Evolutionary conservation across 2,888 invertebrate species (phyloP).

Genomic region (Pollenia griseotomentosa): DNA sequence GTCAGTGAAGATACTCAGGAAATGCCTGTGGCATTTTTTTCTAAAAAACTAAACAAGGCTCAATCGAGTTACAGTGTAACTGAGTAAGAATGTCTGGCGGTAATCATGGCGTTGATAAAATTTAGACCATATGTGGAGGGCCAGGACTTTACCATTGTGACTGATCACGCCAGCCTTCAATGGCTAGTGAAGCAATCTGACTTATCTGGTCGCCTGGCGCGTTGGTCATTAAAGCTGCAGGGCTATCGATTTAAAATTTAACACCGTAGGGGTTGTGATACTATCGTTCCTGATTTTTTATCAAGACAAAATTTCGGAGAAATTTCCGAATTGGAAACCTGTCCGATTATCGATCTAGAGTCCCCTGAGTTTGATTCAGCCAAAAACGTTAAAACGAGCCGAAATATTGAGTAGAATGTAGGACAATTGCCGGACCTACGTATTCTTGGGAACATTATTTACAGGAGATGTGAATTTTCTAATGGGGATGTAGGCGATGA

Average conservation of each 20-base stretch:
- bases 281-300: too few relatives aligned
- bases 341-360: too few relatives aligned
- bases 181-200: too few relatives aligned
- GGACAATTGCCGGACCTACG: not conserved
- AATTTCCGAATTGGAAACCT: too few relatives aligned
- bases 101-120: not conserved
- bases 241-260: too few relatives aligned
- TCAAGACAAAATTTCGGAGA: too few relatives aligned
- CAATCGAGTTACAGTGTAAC: constrained; percentile 34
- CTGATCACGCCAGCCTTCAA: constrained; percentile 2
- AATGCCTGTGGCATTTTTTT: constrained; percentile 33
- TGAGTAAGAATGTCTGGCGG: constrained; percentile 31
- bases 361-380: too few relatives aligned
- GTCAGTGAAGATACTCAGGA: not conserved
- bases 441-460: not conserved
- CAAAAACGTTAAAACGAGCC: too few relatives aligned
- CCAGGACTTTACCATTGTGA: not conserved
- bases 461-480: not conserved
- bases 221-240: too few relatives aligned
- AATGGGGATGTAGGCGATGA: not conserved
- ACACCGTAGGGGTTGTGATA: too few relatives aligned
- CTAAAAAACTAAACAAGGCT: constrained; percentile 17
- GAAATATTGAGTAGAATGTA: too few relatives aligned
- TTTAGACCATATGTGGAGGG: constrained; percentile 1
- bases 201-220: too few relatives aligned